A percentile compares a stretch with the other conserved stretches of the same genome.
Evolutionary conservation across 1,140 invertebrate genomes (phyloP).

Genomic region (Ceratitis capitata): DNA sequence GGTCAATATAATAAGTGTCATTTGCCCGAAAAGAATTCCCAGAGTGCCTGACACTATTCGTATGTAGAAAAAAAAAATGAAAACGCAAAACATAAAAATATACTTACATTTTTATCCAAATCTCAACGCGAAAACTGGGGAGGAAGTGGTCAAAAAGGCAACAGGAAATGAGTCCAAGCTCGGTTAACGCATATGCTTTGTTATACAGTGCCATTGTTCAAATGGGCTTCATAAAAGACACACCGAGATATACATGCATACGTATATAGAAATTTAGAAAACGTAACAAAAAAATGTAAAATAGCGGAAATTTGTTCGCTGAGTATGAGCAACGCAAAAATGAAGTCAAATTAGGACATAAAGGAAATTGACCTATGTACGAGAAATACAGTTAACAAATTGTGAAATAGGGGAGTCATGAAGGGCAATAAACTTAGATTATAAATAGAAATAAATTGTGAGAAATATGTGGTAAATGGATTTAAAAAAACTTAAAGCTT

Average conservation of each 20-base stretch:
- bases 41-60: background rate
- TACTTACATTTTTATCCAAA: background rate
- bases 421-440: background rate
- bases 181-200: conserved; percentile 14
- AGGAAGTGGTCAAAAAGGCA: background rate
- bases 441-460: no score
- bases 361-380: background rate
- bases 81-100: background rate
- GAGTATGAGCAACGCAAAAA: background rate
- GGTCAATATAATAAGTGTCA: conserved; percentile 34
- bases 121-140: background rate
- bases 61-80: background rate
- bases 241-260: no score
- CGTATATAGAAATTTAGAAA: conserved; percentile 1
- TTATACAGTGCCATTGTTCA: background rate
- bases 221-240: background rate
- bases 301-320: background rate
- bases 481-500: no score
- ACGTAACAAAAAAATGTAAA: background rate
- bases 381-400: background rate
- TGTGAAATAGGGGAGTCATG: no score
- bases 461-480: no score
- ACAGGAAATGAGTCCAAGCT: background rate
- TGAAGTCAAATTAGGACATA: background rate
- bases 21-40: background rate